These are phyloP conservation scores for Serripes groenlandicus DNA, from an alignment of 2,888 invertebrate species.

Conservation along the genomic window DNA sequence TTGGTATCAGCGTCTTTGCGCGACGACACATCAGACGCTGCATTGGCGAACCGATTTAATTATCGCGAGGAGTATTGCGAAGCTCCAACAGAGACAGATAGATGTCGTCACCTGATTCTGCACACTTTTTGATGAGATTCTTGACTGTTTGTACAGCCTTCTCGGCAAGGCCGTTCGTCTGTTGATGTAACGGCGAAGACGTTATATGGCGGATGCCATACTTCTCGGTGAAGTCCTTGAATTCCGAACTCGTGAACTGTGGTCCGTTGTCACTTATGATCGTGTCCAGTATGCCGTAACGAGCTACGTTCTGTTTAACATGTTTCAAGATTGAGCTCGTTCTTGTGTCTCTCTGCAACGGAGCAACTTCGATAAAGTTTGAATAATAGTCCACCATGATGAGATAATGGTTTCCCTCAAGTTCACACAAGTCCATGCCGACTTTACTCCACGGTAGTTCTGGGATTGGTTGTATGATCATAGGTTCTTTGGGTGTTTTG, in stretches of 20 bases:
- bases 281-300: conserved; percentile 62
- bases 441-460: conserved; percentile 49
- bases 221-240: conserved; percentile 26
- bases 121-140: conserved; percentile 35
- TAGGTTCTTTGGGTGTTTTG: conserved; percentile 44
- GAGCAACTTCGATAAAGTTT: conserved; percentile 33
- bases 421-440: conserved; percentile 27
- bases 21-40: conserved; percentile 55
- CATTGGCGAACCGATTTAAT: conserved; percentile 50
- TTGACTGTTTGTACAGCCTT: conserved; percentile 62
- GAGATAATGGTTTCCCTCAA: conserved; percentile 32
- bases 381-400: conserved; percentile 38
- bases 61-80: conserved; percentile 29
- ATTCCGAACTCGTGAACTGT: conserved; percentile 58
- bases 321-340: conserved; percentile 15
- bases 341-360: conserved; percentile 24
- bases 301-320: conserved; percentile 51
- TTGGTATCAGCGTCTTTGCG: conserved; percentile 56
- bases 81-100: conserved; percentile 23
- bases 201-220: conserved; percentile 41
- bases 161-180: conserved; percentile 69
- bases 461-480: conserved; percentile 44
- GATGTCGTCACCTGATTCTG: conserved; percentile 32
- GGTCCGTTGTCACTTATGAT: conserved; percentile 64
- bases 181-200: conserved; percentile 58